Conservation (phyloP, 2,888 invertebrate species). For the Acheta domesticus region DNA sequence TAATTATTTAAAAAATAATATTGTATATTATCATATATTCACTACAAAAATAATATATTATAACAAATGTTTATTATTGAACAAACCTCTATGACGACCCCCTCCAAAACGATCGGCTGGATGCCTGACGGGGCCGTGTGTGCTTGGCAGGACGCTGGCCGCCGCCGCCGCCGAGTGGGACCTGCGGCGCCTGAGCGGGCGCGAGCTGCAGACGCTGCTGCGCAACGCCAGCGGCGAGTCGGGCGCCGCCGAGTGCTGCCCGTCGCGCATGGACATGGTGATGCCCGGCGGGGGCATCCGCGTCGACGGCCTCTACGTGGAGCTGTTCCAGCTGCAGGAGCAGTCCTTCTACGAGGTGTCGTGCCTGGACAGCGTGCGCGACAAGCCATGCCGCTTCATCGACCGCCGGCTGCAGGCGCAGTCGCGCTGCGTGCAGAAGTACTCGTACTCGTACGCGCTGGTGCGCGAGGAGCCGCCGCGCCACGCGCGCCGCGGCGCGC, state of each 20-base stretch:
- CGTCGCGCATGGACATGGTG: slow-evolving; percentile 71
- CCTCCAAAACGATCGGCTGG: too few relatives aligned
- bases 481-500: slow-evolving; percentile 27
- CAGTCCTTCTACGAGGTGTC: slow-evolving; percentile 70
- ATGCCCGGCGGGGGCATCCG: slow-evolving; percentile 75
- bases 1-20: too few relatives aligned
- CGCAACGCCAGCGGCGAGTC: slow-evolving; percentile 54
- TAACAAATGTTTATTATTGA: too few relatives aligned
- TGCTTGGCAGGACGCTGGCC: background rate
- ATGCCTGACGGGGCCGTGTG: too few relatives aligned
- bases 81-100: too few relatives aligned
- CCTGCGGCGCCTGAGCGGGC: slow-evolving; percentile 52
- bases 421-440: slow-evolving; percentile 79
- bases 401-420: slow-evolving; percentile 65
- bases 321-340: slow-evolving; percentile 58
- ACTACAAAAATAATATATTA: too few relatives aligned
- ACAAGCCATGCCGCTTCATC: slow-evolving; percentile 69
- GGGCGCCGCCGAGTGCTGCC: slow-evolving; percentile 65
- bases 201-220: slow-evolving; percentile 63
- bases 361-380: slow-evolving; percentile 66
- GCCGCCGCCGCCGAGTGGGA: slow-evolving; percentile 28
- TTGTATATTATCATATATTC: too few relatives aligned
- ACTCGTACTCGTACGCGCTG: slow-evolving; percentile 79
- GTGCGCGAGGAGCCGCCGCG: slow-evolving; percentile 59
- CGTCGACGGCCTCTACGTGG: slow-evolving; percentile 66